Evolutionary conservation across 2,797 vertebrate genomes (phyloP), one percentile per base, ranked within the genome.

Genomic region (Notamacropus eugenii): DNA sequence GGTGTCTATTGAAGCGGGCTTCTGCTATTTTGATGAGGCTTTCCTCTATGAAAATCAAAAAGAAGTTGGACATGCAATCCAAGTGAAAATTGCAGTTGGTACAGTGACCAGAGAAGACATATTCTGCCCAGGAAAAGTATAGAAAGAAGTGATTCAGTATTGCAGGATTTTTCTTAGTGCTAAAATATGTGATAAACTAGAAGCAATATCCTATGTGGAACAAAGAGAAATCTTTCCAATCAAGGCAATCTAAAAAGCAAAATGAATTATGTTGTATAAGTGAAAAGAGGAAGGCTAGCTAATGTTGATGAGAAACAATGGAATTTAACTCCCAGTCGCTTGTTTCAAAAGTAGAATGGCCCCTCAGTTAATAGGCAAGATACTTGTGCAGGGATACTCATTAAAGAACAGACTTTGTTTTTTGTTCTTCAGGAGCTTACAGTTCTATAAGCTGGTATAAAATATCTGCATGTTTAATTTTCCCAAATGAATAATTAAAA

Each of bases 61-160:
- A 0, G 98, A 99, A 11, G 98, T 98, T 0, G 98, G 99, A 4
- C 97, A 97, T 1, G 99, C 97, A 0, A 96, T 99, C 27, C 0
- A 5, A 5, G 94, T 98, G 6, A 99, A 99, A 98, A 98, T 97
- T 0, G 93, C 98, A 4, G 97, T 98, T 57, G 98, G 98, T 0
- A 62, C 93, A 5, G 98, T 99, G 59, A 99, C 98, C 94, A 90
- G 98, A 93, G 98, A 99, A 40, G 98, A 99, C 1, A 93, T 99
- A 1, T 99, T 99, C 27, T 55, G 99, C 0, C 98, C 99, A 97
- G 99, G 98, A 96, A 99, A 99, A 99, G 98, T 99, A 90, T 0
- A 22, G 19, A 82, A 82, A 40, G 24, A 2, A 46, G 40, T 46
- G 22, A 27, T 46, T 82, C n/a, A 46, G n/a, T 82, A 24, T 46